Conservation (phyloP, 2,888 invertebrate genomes). For the Altica lythri region DNA sequence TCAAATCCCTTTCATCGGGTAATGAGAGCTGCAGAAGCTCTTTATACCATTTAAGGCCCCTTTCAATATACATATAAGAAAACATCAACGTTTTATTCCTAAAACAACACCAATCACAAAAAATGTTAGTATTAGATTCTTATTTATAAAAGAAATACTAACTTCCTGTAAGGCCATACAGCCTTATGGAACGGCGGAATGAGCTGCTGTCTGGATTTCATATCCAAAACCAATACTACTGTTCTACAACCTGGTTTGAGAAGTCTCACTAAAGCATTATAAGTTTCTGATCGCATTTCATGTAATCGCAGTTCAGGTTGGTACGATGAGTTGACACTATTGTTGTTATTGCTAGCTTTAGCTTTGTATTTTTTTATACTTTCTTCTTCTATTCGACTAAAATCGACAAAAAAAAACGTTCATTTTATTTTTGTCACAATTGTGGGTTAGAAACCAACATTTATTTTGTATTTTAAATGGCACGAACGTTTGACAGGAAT, state of each 20-base stretch:
- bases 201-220: slow-evolving; percentile 83
- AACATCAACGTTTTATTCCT: slow-evolving; percentile 97
- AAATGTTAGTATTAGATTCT: background rate
- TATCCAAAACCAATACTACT: slow-evolving; percentile 86
- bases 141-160: slow-evolving; percentile 48
- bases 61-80: slow-evolving; percentile 89
- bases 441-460: too few relatives aligned
- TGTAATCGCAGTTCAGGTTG: slow-evolving; percentile 80
- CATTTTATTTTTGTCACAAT: too few relatives aligned
- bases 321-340: slow-evolving; percentile 42
- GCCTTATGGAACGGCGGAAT: slow-evolving; percentile 90
- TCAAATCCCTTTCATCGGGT: slow-evolving; percentile 78
- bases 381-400: slow-evolving; percentile 62
- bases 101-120: slow-evolving; percentile 40
- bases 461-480: too few relatives aligned
- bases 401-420: slow-evolving; percentile 22
- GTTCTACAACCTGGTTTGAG: slow-evolving; percentile 93
- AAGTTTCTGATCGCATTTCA: slow-evolving; percentile 92
- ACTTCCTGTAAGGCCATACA: slow-evolving; percentile 96
- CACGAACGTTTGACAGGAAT: too few relatives aligned
- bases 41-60: slow-evolving; percentile 92
- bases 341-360: slow-evolving; percentile 55
- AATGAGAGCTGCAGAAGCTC: slow-evolving; percentile 86
- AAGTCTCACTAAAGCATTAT: slow-evolving; percentile 91
- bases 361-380: slow-evolving; percentile 59